Evolutionary conservation across 2,797 vertebrate genomes (phyloP).

Genomic region (Leptodactylus fallax): DNA sequence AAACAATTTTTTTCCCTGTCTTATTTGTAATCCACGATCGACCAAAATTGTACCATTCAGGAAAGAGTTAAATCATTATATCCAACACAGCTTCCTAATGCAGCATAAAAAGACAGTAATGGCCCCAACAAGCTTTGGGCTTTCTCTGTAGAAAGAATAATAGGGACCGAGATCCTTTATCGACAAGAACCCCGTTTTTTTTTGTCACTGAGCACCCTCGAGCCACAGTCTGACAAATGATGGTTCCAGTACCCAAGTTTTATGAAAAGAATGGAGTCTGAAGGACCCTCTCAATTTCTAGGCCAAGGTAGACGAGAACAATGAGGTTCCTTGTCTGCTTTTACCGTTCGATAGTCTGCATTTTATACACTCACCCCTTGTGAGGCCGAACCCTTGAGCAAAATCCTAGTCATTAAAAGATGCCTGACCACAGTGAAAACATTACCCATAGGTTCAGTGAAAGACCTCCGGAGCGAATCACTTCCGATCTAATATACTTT

Average conservation of each 20-base stretch:
- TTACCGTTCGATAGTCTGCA: slow-evolving; percentile 24
- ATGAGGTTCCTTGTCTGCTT: slow-evolving; percentile 52
- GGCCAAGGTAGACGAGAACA: slow-evolving; percentile 32
- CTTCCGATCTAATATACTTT: slow-evolving; percentile 11
- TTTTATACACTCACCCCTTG: background rate
- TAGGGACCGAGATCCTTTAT: slow-evolving; percentile 15
- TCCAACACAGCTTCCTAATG: slow-evolving; percentile 10
- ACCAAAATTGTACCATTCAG: background rate
- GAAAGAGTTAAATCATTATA: slow-evolving; percentile 29
- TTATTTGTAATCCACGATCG: background rate
- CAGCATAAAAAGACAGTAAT: background rate
- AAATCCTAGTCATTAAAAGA: slow-evolving; percentile 47
- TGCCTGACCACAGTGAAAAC: slow-evolving; percentile 13
- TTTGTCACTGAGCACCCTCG: slow-evolving; percentile 39
- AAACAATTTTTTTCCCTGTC: background rate
- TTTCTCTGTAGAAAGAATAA: slow-evolving; percentile 10
- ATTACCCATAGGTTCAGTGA: slow-evolving; percentile 2
- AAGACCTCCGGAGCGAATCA: background rate
- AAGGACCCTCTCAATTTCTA: slow-evolving; percentile 52
- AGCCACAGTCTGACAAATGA: slow-evolving; percentile 24
- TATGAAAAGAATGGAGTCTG: slow-evolving; percentile 18
- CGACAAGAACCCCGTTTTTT: slow-evolving; percentile 25
- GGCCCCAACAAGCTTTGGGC: slow-evolving; percentile 4
- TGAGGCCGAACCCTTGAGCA: slow-evolving; percentile 41
- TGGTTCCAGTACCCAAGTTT: slow-evolving; percentile 26